Percentiles rank a stretch among this genome's conserved stretches.
Conservation (phyloP, 2,888 invertebrate species). For the Xanthorhoe designata region DNA sequence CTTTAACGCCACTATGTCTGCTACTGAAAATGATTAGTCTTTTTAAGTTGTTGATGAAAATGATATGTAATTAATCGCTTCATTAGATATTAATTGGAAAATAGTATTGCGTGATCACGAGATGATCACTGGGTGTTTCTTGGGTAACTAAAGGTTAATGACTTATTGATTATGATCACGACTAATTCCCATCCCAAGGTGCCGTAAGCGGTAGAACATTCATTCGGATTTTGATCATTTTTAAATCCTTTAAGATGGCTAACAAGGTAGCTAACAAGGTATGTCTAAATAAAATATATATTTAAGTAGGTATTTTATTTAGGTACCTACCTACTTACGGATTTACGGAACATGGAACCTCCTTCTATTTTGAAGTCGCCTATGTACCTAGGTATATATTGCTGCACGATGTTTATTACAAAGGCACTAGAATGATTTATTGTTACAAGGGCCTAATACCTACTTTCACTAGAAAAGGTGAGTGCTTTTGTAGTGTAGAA, state of each 20-base stretch:
- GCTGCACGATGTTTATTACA: too few relatives aligned
- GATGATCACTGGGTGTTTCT: not conserved
- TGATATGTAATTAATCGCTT: not conserved
- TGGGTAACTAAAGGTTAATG: not conserved
- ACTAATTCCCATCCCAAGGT: too few relatives aligned
- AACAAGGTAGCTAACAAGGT: too few relatives aligned
- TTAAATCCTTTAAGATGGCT: too few relatives aligned
- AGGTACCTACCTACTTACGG: too few relatives aligned
- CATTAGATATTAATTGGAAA: slow-evolving; percentile 2
- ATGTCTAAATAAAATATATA: too few relatives aligned
- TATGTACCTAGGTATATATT: too few relatives aligned
- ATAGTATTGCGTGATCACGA: slow-evolving; percentile 1
- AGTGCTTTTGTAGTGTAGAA: slow-evolving; percentile 8
- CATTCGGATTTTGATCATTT: not conserved
- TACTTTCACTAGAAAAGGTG: slow-evolving; percentile 27
- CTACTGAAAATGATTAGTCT: not conserved
- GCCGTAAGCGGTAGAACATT: too few relatives aligned
- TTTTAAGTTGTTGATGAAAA: not conserved
- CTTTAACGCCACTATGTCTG: not conserved
- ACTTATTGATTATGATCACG: not conserved
- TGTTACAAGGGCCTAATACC: slow-evolving; percentile 26
- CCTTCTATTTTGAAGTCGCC: too few relatives aligned
- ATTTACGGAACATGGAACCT: too few relatives aligned
- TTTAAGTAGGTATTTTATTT: too few relatives aligned
- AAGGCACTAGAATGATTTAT: not conserved